phyloP scores from a whole-genome alignment of 2,113 vertebrate species.

The Hypanus sabinus region DNA sequence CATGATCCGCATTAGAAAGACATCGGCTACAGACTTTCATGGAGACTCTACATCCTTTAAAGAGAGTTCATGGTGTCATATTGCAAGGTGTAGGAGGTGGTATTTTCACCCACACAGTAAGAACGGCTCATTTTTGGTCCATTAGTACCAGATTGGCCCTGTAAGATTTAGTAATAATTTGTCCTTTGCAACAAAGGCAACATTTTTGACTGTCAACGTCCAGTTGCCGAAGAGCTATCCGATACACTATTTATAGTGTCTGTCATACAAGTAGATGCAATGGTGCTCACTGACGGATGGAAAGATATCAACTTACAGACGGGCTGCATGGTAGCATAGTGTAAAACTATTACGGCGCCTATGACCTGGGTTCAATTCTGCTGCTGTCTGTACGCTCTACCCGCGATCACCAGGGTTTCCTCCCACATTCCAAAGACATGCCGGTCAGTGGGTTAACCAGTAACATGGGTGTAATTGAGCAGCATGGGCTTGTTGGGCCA shows the following conservation, averaged over 20 bases:
- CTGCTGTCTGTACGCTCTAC: no score
- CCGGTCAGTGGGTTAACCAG: no score
- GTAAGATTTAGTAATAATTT: not conserved
- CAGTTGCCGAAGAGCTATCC: not conserved
- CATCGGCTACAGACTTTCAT: not conserved
- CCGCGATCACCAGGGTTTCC: no score
- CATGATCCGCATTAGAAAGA: not conserved
- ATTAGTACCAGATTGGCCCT: no score
- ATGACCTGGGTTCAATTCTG: no score
- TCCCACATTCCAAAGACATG: no score
- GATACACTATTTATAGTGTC: not conserved
- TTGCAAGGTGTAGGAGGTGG: not conserved
- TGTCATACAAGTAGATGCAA: not conserved
- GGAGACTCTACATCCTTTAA: not conserved
- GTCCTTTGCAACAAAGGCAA: not conserved
- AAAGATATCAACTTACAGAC: not conserved
- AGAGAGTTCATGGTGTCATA: not conserved
- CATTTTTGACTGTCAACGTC: not conserved
- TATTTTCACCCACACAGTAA: not conserved
- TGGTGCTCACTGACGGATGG: no score
- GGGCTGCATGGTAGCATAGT: no score
- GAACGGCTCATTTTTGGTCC: not conserved
- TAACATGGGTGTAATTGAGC: no score
- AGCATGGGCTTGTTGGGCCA: no score
- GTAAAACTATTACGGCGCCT: no score